A percentile compares a stretch with the other conserved stretches of the same genome.
Evolutionary conservation across 2,888 invertebrate species (phyloP).

Genomic region (Hecatera dysodea): DNA sequence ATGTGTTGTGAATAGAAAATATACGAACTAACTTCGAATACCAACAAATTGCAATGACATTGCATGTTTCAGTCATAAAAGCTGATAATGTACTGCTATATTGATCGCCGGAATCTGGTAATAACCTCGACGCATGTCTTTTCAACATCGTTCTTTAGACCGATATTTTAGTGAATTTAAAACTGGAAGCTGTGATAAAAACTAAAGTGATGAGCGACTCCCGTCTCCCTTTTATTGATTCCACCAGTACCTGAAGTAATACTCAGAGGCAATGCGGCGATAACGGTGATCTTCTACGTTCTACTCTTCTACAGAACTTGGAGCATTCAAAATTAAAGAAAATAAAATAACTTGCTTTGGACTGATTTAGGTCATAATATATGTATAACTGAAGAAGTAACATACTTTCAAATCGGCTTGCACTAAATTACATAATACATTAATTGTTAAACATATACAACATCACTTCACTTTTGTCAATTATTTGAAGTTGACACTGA

Average conservation of each 20-base stretch:
- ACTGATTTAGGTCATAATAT: slow-evolving; percentile 10
- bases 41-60: slow-evolving; percentile 5
- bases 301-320: slow-evolving; percentile 75
- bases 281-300: slow-evolving; percentile 75
- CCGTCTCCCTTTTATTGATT: slow-evolving; percentile 72
- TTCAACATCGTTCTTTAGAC: neutral
- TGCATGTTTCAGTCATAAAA: neutral
- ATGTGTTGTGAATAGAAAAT: neutral
- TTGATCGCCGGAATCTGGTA: neutral
- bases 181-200: neutral
- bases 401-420: neutral
- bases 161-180: slow-evolving; percentile 42
- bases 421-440: neutral
- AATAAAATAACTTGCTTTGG: slow-evolving; percentile 52
- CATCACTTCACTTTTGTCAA: neutral
- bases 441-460: neutral
- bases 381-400: neutral
- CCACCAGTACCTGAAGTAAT: slow-evolving; percentile 99
- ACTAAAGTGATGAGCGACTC: slow-evolving; percentile 64
- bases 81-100: neutral
- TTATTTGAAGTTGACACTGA: neutral
- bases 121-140: slow-evolving; percentile 14
- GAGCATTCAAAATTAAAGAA: slow-evolving; percentile 62
- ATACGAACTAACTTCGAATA: neutral
- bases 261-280: slow-evolving; percentile 95